Evolutionary conservation across 2,797 vertebrate species (phyloP).

Genomic region (Bovichtus variegatus): DNA sequence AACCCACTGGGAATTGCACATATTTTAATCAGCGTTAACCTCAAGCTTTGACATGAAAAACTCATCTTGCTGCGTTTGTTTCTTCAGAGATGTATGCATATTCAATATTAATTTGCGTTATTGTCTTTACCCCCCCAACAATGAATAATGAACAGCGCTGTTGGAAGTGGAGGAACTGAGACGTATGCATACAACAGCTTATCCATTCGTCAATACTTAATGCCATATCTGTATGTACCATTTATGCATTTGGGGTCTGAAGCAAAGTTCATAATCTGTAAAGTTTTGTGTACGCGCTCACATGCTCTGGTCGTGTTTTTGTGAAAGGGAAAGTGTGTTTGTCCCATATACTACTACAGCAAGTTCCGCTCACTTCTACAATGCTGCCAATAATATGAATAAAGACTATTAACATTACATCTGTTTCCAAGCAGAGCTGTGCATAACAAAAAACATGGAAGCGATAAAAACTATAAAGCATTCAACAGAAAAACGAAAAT

Average conservation of each 20-base stretch:
- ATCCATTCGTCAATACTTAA: conserved; percentile 38
- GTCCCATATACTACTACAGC: too few species aligned
- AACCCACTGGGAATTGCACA: conserved; percentile 69
- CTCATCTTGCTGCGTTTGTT: conserved; percentile 75
- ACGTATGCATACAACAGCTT: conserved; percentile 23
- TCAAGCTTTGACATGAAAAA: conserved; percentile 79
- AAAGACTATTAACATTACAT: not conserved
- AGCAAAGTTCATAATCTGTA: conserved; percentile 9
- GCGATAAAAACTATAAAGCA: conserved; percentile 10
- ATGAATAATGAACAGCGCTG: conserved; percentile 73
- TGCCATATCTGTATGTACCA: conserved; percentile 15
- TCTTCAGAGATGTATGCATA: conserved; percentile 75
- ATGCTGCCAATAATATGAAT: not conserved
- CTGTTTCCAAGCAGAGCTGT: not conserved
- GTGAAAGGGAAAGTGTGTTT: not conserved
- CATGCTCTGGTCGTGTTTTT: not conserved
- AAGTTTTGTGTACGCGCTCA: not conserved
- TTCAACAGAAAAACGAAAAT: conserved; percentile 15
- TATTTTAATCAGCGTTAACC: conserved; percentile 84
- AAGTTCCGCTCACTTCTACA: not conserved
- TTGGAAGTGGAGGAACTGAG: conserved; percentile 40
- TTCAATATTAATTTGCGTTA: conserved; percentile 77
- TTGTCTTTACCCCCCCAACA: conserved; percentile 69
- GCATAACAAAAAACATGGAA: conserved; percentile 2
- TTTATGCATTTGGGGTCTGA: not conserved